phyloP scores from a whole-genome alignment of 2,888 invertebrate genomes.

The Dryadula phaetusa region DNA sequence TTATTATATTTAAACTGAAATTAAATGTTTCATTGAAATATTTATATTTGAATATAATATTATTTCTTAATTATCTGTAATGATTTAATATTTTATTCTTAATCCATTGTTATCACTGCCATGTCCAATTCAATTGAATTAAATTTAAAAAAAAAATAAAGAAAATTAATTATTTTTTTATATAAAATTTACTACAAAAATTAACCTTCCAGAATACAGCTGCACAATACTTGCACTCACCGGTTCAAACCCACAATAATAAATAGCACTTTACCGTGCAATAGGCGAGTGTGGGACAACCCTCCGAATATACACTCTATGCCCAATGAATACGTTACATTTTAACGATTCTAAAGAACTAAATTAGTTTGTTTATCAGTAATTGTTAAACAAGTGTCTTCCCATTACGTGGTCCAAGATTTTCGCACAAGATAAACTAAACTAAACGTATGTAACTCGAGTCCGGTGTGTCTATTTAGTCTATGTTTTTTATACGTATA shows the following conservation, averaged over 20 bases:
- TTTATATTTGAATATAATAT: no score
- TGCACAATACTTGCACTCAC: constrained; percentile 52
- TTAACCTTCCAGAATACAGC: constrained; percentile 38
- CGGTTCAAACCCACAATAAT: constrained; percentile 61
- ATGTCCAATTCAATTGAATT: neutral
- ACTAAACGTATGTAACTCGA: constrained; percentile 20
- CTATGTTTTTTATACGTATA: no score
- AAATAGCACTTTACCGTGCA: constrained; percentile 61
- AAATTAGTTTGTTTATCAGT: constrained; percentile 56
- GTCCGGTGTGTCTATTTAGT: neutral
- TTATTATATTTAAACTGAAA: no score
- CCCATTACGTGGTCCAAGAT: constrained; percentile 56
- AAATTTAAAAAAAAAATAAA: neutral
- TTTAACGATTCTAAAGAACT: constrained; percentile 48
- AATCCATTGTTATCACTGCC: neutral
- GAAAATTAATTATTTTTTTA: neutral
- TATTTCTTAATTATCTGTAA: no score
- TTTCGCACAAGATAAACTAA: constrained; percentile 41
- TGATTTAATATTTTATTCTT: no score
- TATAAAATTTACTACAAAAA: neutral
- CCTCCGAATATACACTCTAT: constrained; percentile 44
- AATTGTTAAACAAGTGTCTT: constrained; percentile 62
- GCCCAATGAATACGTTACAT: constrained; percentile 48
- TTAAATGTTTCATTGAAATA: no score
- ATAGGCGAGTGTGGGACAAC: constrained; percentile 34